phyloP scores from a whole-genome alignment of 2,797 vertebrate species.

The Scleropages formosus region DNA sequence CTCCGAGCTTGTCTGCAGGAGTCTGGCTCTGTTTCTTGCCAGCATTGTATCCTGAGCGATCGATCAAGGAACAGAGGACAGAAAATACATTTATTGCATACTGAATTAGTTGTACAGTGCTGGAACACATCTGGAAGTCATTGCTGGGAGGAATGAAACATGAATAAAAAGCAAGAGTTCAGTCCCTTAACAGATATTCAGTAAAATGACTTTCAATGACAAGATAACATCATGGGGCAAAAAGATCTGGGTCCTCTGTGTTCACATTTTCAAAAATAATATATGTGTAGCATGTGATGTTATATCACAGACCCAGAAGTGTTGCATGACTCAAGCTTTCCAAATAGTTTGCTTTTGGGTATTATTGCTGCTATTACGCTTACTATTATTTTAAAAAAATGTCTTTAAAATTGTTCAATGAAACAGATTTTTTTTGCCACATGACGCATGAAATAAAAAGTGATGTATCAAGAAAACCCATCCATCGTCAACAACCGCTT shows the following conservation, averaged over 20 bases:
- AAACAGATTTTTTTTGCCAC: too few species aligned
- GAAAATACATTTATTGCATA: conserved; percentile 37
- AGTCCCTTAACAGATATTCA: conserved; percentile 65
- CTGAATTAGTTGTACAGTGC: conserved; percentile 58
- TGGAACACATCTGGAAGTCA: conserved; percentile 83
- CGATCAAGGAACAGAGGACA: conserved; percentile 35
- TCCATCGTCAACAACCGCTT: too few species aligned
- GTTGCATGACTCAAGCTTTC: too few species aligned
- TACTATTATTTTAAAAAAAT: too few species aligned
- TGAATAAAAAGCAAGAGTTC: conserved; percentile 58
- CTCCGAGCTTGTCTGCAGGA: conserved; percentile 7
- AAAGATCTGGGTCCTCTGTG: conserved; percentile 62
- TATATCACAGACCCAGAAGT: too few species aligned
- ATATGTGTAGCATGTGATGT: too few species aligned
- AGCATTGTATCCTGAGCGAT: conserved; percentile 41
- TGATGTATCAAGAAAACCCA: too few species aligned
- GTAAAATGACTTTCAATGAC: conserved; percentile 51
- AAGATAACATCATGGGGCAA: conserved; percentile 71
- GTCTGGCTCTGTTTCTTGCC: background rate
- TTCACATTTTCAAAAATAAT: background rate
- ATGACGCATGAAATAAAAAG: too few species aligned
- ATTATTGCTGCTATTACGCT: too few species aligned
- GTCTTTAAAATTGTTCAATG: too few species aligned
- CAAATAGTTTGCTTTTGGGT: too few species aligned
- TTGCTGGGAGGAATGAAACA: conserved; percentile 62